A percentile compares a stretch with the other conserved stretches of the same genome.
phyloP scores from a whole-genome alignment of 2,113 vertebrate species.

The Columba janthina region DNA sequence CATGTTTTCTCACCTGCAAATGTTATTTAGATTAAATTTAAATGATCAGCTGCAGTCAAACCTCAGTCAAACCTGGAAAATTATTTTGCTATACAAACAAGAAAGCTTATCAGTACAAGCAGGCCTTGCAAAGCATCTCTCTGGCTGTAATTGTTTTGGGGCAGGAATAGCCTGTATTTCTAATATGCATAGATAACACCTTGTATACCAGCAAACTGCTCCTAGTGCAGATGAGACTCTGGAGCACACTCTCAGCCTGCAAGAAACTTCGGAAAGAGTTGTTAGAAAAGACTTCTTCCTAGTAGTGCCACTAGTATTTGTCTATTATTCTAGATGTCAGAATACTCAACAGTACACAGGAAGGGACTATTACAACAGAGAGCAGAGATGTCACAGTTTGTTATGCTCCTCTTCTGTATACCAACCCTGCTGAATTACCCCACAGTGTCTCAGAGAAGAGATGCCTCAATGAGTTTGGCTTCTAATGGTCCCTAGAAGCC shows the following conservation, averaged over 20 bases:
- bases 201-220: neutral
- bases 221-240: neutral
- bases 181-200: neutral
- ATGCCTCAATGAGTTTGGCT: neutral
- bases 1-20: neutral
- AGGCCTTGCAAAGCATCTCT: neutral
- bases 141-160: fast-evolving
- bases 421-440: neutral
- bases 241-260: neutral
- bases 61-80: neutral
- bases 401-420: neutral
- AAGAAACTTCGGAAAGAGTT: neutral
- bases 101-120: neutral
- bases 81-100: neutral
- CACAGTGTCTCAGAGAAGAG: neutral
- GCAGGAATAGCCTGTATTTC: neutral
- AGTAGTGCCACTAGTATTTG: neutral
- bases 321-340: neutral
- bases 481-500: neutral
- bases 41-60: neutral
- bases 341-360: neutral
- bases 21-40: neutral
- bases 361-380: neutral
- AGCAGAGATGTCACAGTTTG: neutral
- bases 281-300: neutral